Evolutionary conservation across 2,888 invertebrate species (phyloP), one percentile per base, ranked within the genome.

Genomic region (Spilosoma lubricipeda): DNA sequence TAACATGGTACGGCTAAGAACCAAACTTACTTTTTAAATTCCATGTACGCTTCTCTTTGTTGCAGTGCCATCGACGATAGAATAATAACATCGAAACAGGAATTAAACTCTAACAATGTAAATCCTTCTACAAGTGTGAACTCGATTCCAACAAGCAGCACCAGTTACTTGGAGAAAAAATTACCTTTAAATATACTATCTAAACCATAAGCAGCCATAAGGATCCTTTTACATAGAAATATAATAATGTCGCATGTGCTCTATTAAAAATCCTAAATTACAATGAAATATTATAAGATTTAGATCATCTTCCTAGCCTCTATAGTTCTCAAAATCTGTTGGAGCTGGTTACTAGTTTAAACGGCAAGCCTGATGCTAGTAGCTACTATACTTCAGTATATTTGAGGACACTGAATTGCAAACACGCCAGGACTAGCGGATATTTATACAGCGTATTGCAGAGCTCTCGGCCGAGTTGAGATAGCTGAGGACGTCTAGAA

Each of bases 141-240:
- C 65, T 75, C 74, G 1, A 45, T 77, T 15, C 74, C 84, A 0
- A 78, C 76, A 0, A 73, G 77, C 48, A 82, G 77, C 59, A 30
- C 36, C n/a, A n/a, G n/a, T n/a, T n/a, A n/a, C n/a, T n/a, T n/a
- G n/a, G n/a, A n/a, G 8, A 89, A 90, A 0, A 93, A 93, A 77
- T 77, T 93, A 36, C 89, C 92, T 0, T 70, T 87, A 3, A 88
- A 86, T 0, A 82, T 92, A 73, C 78, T 89, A 27, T 92, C 93
- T 0, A 93, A 93, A 85, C 89, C 92, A 83, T 93, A 82, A 79
- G 13, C 13, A 70, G 18, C n/a, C 18, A n/a, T 69, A 48, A 52
- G 15, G 15, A 3, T 15, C 13, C 36, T 7, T 63, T 13, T 27
- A 30, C 5, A 15, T 4, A 27, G 3, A 30, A 15, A 59, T 27